These are phyloP conservation scores for human (Homo sapiens) DNA, from an alignment of 2,113 vertebrate species.

Conservation along the genomic window GRCh38 chr5:18146501-18147000, in stretches of 20 bases:
- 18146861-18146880: neutral
- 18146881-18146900: neutral
- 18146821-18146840: neutral
- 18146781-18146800: neutral
- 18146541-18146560: too few relatives aligned
- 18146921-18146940: too few relatives aligned
- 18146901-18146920: neutral
- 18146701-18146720: neutral
- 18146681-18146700: neutral
- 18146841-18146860: fast-evolving
- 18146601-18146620: neutral
- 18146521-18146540: neutral
- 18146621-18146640: neutral
- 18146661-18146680: neutral
- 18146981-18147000: neutral
- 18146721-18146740: neutral
- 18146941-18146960: neutral
- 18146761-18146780: neutral
- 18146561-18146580: neutral
- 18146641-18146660: neutral
- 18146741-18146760: neutral
- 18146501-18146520: neutral
- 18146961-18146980: neutral
- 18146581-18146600: neutral
- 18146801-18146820: neutral